phyloP scores from a whole-genome alignment of 1,140 invertebrate genomes.

The Saccostrea glomerata region DNA sequence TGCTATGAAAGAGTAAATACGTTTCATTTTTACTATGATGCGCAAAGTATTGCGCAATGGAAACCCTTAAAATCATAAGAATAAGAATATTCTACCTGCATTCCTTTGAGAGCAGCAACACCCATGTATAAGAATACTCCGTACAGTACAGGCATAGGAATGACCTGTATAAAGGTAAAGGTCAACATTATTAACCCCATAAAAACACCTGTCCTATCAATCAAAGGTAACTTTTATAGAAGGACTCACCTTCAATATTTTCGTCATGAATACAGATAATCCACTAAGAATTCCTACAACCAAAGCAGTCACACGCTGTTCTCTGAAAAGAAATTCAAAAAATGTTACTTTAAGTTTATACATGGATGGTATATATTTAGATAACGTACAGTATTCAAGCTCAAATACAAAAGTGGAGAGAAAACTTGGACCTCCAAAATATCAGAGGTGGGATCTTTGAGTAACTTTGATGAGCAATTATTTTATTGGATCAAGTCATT shows the following conservation, averaged over 20 bases:
- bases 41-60: too few species aligned
- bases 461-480: not conserved
- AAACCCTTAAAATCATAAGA: not conserved
- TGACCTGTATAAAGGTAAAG: slow-evolving; percentile 81
- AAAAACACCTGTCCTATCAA: not conserved
- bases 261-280: slow-evolving; percentile 93
- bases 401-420: not conserved
- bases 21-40: too few species aligned
- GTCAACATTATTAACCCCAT: not conserved
- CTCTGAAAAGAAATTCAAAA: slow-evolving; percentile 81
- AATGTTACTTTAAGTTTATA: too few species aligned
- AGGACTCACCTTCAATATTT: slow-evolving; percentile 84
- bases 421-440: too few species aligned
- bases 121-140: slow-evolving; percentile 99
- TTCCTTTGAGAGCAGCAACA: slow-evolving; percentile 94
- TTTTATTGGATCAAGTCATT: not conserved
- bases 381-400: too few species aligned
- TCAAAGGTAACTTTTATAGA: not conserved
- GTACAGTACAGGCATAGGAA: slow-evolving; percentile 95
- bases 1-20: too few species aligned
- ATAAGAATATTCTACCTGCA: slow-evolving; percentile 79
- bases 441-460: not conserved
- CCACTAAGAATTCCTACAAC: slow-evolving; percentile 97
- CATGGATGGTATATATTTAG: too few species aligned
- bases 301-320: slow-evolving; percentile 96